These are phyloP conservation scores for Grammomys dolichurus DNA, from an alignment of 2,113 vertebrate species.

Conservation along the genomic window DNA sequence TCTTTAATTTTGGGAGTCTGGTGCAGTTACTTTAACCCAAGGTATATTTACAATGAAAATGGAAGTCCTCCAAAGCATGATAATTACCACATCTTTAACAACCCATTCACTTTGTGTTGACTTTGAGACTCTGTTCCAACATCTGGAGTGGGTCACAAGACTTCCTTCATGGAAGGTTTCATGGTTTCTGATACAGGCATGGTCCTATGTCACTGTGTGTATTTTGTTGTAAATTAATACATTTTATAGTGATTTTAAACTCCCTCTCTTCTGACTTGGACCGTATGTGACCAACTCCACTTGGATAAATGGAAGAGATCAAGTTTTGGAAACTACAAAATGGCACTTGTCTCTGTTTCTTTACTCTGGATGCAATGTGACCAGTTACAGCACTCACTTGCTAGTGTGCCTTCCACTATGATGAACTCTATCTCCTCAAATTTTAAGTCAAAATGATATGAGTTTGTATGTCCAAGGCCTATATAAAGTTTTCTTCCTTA, in stretches of 20 bases:
- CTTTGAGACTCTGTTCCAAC: neutral
- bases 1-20: neutral
- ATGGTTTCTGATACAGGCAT: neutral
- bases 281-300: neutral
- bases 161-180: too few relatives aligned
- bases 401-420: neutral
- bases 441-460: neutral
- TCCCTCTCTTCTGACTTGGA: neutral
- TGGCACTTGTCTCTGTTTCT: neutral
- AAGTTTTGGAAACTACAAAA: neutral
- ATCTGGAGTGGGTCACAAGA: neutral
- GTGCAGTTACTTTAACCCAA: neutral
- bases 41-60: neutral
- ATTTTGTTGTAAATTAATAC: neutral
- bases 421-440: neutral
- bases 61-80: accelerated
- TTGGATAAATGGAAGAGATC: neutral
- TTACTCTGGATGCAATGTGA: neutral
- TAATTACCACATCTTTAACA: neutral
- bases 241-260: conserved; percentile 15
- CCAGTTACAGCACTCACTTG: neutral
- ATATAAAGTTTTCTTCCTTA: neutral
- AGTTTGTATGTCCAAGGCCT: too few relatives aligned
- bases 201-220: neutral
- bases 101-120: neutral